These are phyloP conservation scores for Nematostella vectensis DNA, from an alignment of 92 coral and sea anemone species.

Conservation along the genomic window DNA sequence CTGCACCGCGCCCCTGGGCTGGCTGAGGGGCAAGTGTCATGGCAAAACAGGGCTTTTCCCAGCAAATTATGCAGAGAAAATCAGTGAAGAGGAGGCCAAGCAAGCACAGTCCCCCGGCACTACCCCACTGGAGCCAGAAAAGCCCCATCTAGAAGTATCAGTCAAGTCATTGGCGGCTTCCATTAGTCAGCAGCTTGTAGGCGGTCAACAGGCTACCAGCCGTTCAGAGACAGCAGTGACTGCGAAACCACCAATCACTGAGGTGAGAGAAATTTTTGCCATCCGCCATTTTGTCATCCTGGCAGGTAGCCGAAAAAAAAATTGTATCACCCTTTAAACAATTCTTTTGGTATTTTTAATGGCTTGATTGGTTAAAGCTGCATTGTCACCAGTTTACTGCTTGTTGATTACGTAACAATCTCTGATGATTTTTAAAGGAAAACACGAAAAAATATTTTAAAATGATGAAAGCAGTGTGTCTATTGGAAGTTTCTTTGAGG, in stretches of 20 bases:
- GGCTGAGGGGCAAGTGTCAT: constrained; percentile 78
- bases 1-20: constrained; percentile 83
- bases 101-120: constrained; percentile 13
- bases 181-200: constrained; percentile 47
- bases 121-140: constrained; percentile 21
- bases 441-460: too few species aligned
- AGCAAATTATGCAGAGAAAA: constrained; percentile 82
- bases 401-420: too few species aligned
- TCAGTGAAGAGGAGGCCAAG: constrained; percentile 62
- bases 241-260: not conserved
- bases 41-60: constrained; percentile 82
- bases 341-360: too few species aligned
- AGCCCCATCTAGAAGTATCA: constrained; percentile 21
- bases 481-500: too few species aligned
- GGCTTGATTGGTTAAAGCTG: too few species aligned
- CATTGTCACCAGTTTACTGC: too few species aligned
- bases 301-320: too few species aligned
- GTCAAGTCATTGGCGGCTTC: constrained; percentile 71
- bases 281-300: too few species aligned
- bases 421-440: too few species aligned
- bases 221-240: not conserved
- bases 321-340: too few species aligned
- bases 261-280: too few species aligned
- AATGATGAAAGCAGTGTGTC: too few species aligned
- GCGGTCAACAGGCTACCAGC: constrained; percentile 10